These are phyloP conservation scores for Platycheirus albimanus DNA, from an alignment of 2,888 invertebrate genomes.

Conservation along the genomic window DNA sequence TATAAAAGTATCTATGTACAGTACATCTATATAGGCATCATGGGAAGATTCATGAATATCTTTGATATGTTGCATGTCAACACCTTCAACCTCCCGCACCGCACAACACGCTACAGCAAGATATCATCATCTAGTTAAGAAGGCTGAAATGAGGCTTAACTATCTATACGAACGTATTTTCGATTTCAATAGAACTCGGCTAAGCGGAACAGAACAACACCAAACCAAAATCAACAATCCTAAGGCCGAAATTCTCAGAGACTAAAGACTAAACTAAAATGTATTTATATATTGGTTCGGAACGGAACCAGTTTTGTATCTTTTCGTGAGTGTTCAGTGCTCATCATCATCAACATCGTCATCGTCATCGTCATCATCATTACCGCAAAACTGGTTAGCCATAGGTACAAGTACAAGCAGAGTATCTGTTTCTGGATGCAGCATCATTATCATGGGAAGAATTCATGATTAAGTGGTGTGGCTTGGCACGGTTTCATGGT, in stretches of 20 bases:
- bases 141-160: too few species aligned
- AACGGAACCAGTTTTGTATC: slow-evolving; percentile 65
- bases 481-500: slow-evolving; percentile 29
- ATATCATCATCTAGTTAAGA: slow-evolving; percentile 42
- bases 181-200: slow-evolving; percentile 61
- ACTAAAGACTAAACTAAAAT: too few species aligned
- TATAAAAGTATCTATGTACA: too few species aligned
- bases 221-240: slow-evolving; percentile 25
- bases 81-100: slow-evolving; percentile 33
- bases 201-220: slow-evolving; percentile 16
- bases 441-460: slow-evolving; percentile 59
- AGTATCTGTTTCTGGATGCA: slow-evolving; percentile 7
- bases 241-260: slow-evolving; percentile 8
- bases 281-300: too few species aligned
- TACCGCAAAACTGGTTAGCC: slow-evolving; percentile 60
- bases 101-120: neutral
- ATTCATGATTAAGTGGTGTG: slow-evolving; percentile 56
- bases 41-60: slow-evolving; percentile 10
- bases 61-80: slow-evolving; percentile 39
- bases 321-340: slow-evolving; percentile 46
- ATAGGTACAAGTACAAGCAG: neutral
- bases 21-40: too few species aligned
- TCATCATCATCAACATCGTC: slow-evolving; percentile 14
- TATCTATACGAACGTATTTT: slow-evolving; percentile 38
- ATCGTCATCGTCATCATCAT: slow-evolving; percentile 20